Percentiles rank a stretch among this genome's conserved stretches.
phyloP scores from a whole-genome alignment of 2,113 vertebrate species.

The Centrocercus urophasianus region DNA sequence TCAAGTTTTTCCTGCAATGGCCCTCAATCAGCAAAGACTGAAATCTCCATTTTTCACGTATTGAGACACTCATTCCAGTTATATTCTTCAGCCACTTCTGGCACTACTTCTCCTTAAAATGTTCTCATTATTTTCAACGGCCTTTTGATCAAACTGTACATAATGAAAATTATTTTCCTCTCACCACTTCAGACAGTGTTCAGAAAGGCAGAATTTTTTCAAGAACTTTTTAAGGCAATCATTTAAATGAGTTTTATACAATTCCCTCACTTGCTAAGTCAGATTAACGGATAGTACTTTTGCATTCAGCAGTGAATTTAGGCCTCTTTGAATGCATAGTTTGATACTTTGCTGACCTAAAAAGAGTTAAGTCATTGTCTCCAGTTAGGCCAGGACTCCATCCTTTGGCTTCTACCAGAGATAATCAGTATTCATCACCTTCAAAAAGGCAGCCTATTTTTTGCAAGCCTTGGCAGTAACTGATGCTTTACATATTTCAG shows the following conservation, averaged over 20 bases:
- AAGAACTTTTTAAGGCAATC: background rate
- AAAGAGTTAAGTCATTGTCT: background rate
- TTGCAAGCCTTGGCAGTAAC: background rate
- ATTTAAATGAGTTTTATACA: background rate
- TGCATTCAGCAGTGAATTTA: background rate
- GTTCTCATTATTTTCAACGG: background rate
- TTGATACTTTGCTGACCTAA: background rate
- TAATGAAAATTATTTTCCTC: background rate
- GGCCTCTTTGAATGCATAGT: background rate
- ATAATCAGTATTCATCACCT: background rate
- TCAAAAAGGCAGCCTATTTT: background rate
- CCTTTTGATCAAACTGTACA: background rate
- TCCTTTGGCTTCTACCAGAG: background rate
- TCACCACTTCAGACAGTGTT: background rate
- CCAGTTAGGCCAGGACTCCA: background rate
- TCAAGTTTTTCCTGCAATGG: background rate
- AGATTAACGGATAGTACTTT: background rate
- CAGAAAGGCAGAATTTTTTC: background rate
- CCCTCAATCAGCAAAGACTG: background rate
- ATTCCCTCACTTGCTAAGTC: background rate
- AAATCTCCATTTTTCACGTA: background rate
- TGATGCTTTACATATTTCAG: slow-evolving; percentile 69
- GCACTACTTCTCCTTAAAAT: background rate
- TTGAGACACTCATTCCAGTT: background rate
- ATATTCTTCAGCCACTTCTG: background rate